phyloP scores from a whole-genome alignment of 2,888 invertebrate genomes.

The Drosophila birchii region DNA sequence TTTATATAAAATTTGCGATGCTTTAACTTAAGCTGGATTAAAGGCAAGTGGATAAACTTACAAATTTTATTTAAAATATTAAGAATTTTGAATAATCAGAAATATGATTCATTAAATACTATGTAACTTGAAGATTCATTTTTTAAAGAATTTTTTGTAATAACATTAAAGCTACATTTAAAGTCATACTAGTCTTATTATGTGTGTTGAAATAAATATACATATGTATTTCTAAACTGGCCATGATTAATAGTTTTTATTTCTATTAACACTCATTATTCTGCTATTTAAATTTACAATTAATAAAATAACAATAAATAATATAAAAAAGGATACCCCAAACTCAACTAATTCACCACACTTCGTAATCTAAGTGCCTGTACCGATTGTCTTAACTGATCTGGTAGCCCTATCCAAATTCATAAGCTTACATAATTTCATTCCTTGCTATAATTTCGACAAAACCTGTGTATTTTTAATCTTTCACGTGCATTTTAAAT shows the following conservation, averaged over 20 bases:
- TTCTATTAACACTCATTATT: too few relatives aligned
- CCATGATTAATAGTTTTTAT: too few relatives aligned
- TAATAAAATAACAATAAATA: background rate
- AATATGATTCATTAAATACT: background rate
- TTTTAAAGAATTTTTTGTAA: background rate
- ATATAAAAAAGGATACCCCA: background rate
- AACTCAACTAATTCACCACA: background rate
- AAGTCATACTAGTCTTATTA: too few relatives aligned
- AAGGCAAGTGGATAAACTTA: too few relatives aligned
- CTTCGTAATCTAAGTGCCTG: background rate
- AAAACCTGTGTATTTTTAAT: background rate
- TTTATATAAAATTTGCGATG: background rate
- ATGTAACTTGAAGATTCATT: too few relatives aligned
- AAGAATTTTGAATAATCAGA: background rate
- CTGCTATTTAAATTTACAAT: too few relatives aligned
- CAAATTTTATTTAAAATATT: rapidly evolving
- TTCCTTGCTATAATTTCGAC: background rate
- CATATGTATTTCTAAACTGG: too few relatives aligned
- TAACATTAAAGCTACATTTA: too few relatives aligned
- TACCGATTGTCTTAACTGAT: background rate
- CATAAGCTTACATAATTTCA: background rate
- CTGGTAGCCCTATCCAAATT: background rate
- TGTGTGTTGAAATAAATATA: too few relatives aligned
- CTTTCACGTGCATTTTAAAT: background rate
- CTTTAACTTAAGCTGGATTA: background rate